These are phyloP conservation scores for Dolichotis patagonum DNA, from an alignment of 2,113 vertebrate species.

Conservation along the genomic window DNA sequence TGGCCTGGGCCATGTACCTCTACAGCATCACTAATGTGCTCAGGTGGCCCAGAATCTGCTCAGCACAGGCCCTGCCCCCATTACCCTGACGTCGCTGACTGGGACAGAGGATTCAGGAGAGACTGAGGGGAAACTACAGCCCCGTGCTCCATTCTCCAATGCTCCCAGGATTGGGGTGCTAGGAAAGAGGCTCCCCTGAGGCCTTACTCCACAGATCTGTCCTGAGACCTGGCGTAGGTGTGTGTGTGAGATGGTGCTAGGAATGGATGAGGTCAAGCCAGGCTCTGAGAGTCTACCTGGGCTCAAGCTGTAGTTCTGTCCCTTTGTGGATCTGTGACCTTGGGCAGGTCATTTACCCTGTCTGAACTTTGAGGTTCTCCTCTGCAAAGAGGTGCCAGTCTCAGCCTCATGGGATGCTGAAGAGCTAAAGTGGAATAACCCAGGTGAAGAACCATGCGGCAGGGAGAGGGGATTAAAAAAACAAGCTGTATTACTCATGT, in stretches of 20 bases:
- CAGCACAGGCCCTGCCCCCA: background rate
- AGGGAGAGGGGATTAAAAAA: background rate
- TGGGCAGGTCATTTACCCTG: background rate
- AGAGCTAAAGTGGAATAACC: background rate
- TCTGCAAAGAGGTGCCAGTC: background rate
- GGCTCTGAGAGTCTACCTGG: background rate
- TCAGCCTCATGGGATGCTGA: background rate
- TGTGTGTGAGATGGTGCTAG: too few species aligned
- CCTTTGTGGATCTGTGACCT: background rate
- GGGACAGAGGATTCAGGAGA: background rate
- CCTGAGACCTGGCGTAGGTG: background rate
- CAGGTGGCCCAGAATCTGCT: background rate
- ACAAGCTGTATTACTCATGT: background rate
- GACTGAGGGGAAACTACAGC: background rate
- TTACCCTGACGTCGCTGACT: background rate
- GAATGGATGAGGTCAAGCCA: background rate
- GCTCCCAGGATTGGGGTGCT: background rate
- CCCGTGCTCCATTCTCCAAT: background rate
- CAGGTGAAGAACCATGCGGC: background rate
- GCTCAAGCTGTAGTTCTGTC: background rate
- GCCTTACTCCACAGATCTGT: background rate
- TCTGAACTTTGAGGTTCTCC: background rate
- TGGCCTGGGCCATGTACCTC: fast-evolving
- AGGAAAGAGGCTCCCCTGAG: background rate
- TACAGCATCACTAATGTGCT: background rate